Percentiles rank a stretch among this genome's conserved stretches.
Conservation (phyloP, 2,797 vertebrate species). For the Amblyopsis hoosieri region DNA sequence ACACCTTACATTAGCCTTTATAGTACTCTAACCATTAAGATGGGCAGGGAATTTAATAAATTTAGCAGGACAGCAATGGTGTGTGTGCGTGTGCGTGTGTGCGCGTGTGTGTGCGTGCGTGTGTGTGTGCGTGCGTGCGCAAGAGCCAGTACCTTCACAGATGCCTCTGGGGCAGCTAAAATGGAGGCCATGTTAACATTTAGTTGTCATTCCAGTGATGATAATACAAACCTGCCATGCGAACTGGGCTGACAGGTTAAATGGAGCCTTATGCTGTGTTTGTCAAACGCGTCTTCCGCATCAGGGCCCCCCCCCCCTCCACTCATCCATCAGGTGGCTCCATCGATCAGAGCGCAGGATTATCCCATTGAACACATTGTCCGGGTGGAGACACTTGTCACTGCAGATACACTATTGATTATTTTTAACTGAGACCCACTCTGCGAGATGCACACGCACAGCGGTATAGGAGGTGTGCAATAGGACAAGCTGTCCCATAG, state of each 20-base stretch:
- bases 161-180: too few species aligned
- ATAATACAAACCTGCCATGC: too few species aligned
- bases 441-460: constrained; percentile 19
- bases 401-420: constrained; percentile 76
- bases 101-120: not conserved
- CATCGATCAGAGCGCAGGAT: constrained; percentile 72
- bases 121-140: constrained; percentile 32
- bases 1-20: too few species aligned
- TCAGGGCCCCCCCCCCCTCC: constrained; percentile 16
- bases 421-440: constrained; percentile 64
- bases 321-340: constrained; percentile 66
- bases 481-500: constrained; percentile 26
- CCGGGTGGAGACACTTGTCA: constrained; percentile 67
- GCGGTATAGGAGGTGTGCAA: constrained; percentile 1
- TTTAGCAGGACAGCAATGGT: not conserved
- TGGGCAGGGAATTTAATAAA: too few species aligned
- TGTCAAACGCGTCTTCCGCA: too few species aligned
- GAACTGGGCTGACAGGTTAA: too few species aligned
- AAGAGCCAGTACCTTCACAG: too few species aligned
- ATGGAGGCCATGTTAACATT: too few species aligned
- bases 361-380: constrained; percentile 76
- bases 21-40: too few species aligned
- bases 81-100: too few species aligned
- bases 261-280: not conserved
- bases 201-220: too few species aligned